phyloP scores from a whole-genome alignment of 2,113 vertebrate species.

The Nibea albiflora region DNA sequence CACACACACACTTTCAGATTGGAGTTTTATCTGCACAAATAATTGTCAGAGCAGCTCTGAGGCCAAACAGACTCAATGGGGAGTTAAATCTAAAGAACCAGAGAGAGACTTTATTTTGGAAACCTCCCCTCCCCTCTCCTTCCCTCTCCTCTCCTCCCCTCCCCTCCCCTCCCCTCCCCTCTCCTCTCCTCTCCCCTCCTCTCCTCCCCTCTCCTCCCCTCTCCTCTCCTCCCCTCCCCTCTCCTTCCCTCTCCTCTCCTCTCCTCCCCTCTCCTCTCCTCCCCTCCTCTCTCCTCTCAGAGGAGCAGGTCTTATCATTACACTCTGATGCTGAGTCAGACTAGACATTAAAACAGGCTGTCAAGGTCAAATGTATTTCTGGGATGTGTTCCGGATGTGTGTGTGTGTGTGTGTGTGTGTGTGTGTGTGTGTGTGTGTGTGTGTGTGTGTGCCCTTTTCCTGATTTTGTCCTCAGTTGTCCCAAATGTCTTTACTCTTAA shows the following conservation, averaged over 20 bases:
- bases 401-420: background rate
- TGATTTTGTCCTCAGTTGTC: no score
- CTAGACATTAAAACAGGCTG: slow-evolving; percentile 16
- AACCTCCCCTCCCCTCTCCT: background rate
- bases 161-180: background rate
- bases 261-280: no score
- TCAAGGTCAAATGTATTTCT: slow-evolving; percentile 52
- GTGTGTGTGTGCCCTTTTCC: background rate
- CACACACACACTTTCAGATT: background rate
- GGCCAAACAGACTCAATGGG: background rate
- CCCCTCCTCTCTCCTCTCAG: no score
- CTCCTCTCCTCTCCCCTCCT: slow-evolving; percentile 24
- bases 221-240: background rate
- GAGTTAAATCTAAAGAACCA: background rate
- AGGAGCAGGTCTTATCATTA: slow-evolving; percentile 53
- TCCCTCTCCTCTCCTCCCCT: background rate
- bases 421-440: slow-evolving; percentile 1
- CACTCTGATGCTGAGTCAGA: slow-evolving; percentile 59
- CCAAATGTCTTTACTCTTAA: no score
- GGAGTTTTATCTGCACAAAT: background rate
- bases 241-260: no score
- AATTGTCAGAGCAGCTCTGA: slow-evolving; percentile 8
- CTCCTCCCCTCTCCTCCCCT: background rate
- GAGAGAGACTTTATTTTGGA: slow-evolving; percentile 12
- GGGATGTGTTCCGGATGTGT: background rate